phyloP scores from a whole-genome alignment of 35 echinoderm and acorn worm genomes.

The Hemicentrotus pulcherrimus region DNA sequence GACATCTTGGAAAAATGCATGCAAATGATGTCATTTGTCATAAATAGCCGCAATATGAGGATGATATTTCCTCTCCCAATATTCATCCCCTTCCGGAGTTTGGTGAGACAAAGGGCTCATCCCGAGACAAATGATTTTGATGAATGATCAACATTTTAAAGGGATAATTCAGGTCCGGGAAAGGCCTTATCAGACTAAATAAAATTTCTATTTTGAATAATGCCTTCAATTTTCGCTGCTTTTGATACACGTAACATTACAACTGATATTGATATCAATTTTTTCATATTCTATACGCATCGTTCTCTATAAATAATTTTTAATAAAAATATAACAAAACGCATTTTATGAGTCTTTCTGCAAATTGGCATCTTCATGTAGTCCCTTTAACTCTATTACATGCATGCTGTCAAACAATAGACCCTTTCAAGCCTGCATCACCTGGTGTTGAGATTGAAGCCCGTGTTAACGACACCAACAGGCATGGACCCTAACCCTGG shows the following conservation, averaged over 20 bases:
- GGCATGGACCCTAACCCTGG: neutral
- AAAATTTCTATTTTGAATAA: too few species aligned
- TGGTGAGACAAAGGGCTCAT: neutral
- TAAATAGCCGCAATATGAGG: constrained; percentile 25
- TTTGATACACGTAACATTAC: too few species aligned
- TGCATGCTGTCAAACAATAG: neutral
- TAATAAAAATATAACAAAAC: too few species aligned
- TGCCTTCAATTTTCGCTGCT: too few species aligned
- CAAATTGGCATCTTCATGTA: neutral
- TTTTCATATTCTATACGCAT: too few species aligned
- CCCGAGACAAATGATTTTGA: neutral
- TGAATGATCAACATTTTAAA: neutral
- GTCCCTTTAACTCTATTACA: neutral
- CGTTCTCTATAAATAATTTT: too few species aligned
- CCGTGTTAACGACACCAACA: neutral
- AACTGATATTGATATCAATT: too few species aligned
- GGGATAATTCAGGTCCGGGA: neutral
- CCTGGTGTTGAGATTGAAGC: neutral
- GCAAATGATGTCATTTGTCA: constrained; percentile 39
- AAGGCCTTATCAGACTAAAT: too few species aligned
- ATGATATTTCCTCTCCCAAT: neutral
- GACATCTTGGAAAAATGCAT: constrained; percentile 19
- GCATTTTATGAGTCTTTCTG: neutral
- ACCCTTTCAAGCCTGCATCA: neutral
- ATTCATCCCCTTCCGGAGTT: neutral